Evolutionary conservation across 2,113 vertebrate species (phyloP).

Genomic region (Mesocricetus auratus): DNA sequence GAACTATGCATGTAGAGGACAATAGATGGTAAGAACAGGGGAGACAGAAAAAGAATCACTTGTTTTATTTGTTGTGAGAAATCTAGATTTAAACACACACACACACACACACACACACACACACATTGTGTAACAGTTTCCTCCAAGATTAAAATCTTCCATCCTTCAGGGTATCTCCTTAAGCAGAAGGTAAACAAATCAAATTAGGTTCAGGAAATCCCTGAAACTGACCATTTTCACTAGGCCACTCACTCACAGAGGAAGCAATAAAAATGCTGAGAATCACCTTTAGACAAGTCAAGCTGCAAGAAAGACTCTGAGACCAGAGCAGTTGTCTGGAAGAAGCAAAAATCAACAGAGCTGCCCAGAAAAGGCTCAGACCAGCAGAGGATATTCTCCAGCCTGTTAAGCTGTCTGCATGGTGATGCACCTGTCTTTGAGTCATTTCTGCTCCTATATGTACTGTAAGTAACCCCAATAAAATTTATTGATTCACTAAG

Average conservation of each 20-base stretch:
- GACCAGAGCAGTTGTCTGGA: neutral
- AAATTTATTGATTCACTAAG: neutral
- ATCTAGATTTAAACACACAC: neutral
- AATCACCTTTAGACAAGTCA: neutral
- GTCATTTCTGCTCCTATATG: neutral
- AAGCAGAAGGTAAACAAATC: neutral
- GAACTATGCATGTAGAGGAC: neutral
- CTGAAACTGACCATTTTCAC: neutral
- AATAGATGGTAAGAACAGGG: neutral
- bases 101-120: neutral
- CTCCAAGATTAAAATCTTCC: neutral
- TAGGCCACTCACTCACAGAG: neutral
- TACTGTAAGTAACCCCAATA: neutral
- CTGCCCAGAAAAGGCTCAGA: neutral
- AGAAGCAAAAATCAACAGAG: neutral
- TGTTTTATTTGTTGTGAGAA: neutral
- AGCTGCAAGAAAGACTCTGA: neutral
- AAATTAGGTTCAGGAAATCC: neutral
- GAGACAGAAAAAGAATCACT: neutral
- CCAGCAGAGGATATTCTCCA: neutral
- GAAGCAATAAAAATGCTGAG: neutral
- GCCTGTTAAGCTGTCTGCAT: neutral
- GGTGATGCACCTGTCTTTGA: neutral
- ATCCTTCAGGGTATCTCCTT: too few relatives aligned
- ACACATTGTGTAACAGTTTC: neutral